A percentile compares a stretch with the other conserved stretches of the same genome.
phyloP scores from a whole-genome alignment of 2,113 vertebrate genomes.

The Hemiprocne comata region DNA sequence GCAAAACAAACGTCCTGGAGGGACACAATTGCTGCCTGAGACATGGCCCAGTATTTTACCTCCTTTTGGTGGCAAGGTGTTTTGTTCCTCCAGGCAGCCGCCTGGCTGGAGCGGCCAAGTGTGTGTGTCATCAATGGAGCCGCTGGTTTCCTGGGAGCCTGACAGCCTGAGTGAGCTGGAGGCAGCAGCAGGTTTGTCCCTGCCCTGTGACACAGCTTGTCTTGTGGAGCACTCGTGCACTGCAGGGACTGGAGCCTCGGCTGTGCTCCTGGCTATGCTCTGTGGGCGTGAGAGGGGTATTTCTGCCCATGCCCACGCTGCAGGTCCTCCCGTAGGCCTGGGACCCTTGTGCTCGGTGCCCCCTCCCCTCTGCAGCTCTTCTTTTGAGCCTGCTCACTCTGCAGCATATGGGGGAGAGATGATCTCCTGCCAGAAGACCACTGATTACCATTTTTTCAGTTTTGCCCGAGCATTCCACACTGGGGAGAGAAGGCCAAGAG shows the following conservation, averaged over 20 bases:
- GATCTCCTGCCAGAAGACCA: background rate
- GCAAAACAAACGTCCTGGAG: background rate
- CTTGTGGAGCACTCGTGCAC: rapidly evolving
- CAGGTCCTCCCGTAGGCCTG: no score
- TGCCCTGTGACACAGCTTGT: background rate
- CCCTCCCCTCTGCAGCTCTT: no score
- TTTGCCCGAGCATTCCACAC: background rate
- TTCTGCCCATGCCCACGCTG: no score
- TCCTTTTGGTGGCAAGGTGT: background rate
- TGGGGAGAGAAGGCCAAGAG: background rate
- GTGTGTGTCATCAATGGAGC: no score
- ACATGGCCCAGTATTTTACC: background rate
- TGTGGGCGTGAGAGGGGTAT: no score
- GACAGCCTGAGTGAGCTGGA: rapidly evolving
- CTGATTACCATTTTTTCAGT: no score
- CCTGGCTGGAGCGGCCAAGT: background rate
- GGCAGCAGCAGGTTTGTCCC: background rate
- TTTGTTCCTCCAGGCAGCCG: background rate
- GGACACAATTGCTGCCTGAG: background rate
- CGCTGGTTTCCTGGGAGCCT: background rate
- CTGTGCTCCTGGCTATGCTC: background rate
- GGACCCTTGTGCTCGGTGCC: background rate
- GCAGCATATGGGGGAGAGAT: rapidly evolving
- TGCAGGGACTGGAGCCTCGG: no score
- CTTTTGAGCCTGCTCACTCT: background rate